These are phyloP conservation scores for Euborellia annulipes DNA, from an alignment of 1,140 invertebrate species.

Conservation along the genomic window DNA sequence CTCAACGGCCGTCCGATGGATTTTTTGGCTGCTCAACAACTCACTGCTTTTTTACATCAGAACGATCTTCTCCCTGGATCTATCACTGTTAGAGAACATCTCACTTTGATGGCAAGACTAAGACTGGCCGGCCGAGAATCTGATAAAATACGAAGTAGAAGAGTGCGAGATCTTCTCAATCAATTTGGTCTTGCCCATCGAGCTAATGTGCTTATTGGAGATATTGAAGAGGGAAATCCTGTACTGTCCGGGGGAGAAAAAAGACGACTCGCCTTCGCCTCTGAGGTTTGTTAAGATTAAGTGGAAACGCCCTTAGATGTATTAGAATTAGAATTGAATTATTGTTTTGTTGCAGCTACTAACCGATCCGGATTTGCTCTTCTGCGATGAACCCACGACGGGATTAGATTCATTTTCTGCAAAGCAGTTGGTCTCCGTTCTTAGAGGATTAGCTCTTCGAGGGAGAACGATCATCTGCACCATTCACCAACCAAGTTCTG, in stretches of 20 bases:
- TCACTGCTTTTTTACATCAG: slow-evolving; percentile 90
- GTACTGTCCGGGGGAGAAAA: slow-evolving; percentile 88
- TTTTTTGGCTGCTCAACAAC: slow-evolving; percentile 43
- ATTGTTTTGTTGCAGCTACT: slow-evolving; percentile 44
- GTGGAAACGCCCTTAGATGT: no score
- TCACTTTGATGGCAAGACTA: slow-evolving; percentile 65
- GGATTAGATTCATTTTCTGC: slow-evolving; percentile 88
- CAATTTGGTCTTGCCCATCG: slow-evolving; percentile 58
- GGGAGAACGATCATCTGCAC: slow-evolving; percentile 85
- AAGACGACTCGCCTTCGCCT: slow-evolving; percentile 82
- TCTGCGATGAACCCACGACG: slow-evolving; percentile 93
- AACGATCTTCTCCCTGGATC: slow-evolving; percentile 78
- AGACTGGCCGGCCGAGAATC: slow-evolving; percentile 30
- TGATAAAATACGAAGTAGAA: slow-evolving; percentile 36
- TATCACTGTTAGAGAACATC: slow-evolving; percentile 76
- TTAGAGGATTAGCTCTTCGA: slow-evolving; percentile 33
- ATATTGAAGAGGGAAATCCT: slow-evolving; percentile 43
- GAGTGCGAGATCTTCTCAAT: slow-evolving; percentile 50
- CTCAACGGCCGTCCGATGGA: slow-evolving; percentile 43
- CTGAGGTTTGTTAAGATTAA: slow-evolving; percentile 48
- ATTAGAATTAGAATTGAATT: not conserved
- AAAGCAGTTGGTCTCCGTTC: slow-evolving; percentile 61
- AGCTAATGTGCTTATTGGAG: slow-evolving; percentile 57
- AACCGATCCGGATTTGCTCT: slow-evolving; percentile 81
- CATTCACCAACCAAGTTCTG: slow-evolving; percentile 93